Base-by-base conservation (phyloP, 2,888 invertebrate species). In the Azorinus chamasolen region DNA sequence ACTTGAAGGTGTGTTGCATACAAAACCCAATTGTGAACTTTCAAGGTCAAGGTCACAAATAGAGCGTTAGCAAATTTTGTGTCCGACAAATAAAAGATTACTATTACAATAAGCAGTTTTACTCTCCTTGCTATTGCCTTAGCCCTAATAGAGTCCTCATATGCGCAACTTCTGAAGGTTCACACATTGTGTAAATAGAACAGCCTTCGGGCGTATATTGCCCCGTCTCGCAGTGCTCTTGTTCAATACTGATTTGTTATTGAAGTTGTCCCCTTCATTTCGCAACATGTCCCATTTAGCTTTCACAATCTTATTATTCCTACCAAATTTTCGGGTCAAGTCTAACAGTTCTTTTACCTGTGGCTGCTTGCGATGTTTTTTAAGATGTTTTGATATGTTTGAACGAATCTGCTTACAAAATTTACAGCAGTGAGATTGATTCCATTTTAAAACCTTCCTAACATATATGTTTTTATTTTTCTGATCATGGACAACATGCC, bases 271-370 rank as follows among this genome's bases (percentile, higher is more conserved):
- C 4, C 65, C 65, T 37, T 55, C 50, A 57, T 66, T 25, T 20
- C 65, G 1, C 22, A 66, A 8, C 6, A 55, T 46, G 57, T 55
- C 65, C 65, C 65, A 66, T 46, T 48, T 66, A 12, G 65, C 65
- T 46, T 1, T 43, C 18, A 66, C 65, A 32, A 22, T 3, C 41
- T 66, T 66, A 48, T 57, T 22, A n/a, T 46, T 66, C 4, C 48
- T 14, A 20, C 57, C 65, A 45, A 48, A 24, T 32, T 57, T 45
- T 16, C 55, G 59, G 50, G 59, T 51, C 27, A 51, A 18, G 55
- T 45, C 25, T 24, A 75, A 25, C 18, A 78, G 48, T 58, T 73
- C 61, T 57, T 64, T 68, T n/a, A 80, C 62, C 24, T 57, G 57
- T 43, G 22, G 41, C 27, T 59, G 25, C n/a, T 76, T 68, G 18